These are phyloP conservation scores for Periparus ater DNA, from an alignment of 2,797 vertebrate species.

Conservation along the genomic window DNA sequence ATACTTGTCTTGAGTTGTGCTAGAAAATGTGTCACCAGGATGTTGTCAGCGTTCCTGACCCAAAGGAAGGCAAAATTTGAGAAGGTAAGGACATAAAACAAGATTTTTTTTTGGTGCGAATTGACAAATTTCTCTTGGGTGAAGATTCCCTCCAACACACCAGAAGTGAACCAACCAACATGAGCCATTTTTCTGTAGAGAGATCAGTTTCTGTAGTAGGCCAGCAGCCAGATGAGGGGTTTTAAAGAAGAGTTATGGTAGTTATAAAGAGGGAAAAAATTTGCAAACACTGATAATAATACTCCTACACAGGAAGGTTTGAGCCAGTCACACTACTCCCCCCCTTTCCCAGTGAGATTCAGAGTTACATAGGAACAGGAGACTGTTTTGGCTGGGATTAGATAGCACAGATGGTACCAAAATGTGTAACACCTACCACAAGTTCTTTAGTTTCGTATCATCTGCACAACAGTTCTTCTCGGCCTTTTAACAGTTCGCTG, in stretches of 20 bases:
- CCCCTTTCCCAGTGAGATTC: conserved; percentile 52
- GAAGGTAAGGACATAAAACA: neutral
- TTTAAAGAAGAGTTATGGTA: conserved; percentile 72
- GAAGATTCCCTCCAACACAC: conserved; percentile 14
- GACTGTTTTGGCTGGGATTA: conserved; percentile 56
- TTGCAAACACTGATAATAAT: conserved; percentile 72
- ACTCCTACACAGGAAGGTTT: conserved; percentile 66
- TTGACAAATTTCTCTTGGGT: neutral
- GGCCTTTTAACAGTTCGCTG: conserved; percentile 50
- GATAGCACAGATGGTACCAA: conserved; percentile 54
- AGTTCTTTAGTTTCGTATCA: conserved; percentile 57
- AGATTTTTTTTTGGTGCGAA: neutral
- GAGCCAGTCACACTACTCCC: conserved; percentile 64
- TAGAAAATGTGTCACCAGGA: conserved; percentile 30
- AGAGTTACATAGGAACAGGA: conserved; percentile 56
- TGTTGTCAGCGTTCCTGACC: neutral
- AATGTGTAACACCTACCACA: conserved; percentile 60
- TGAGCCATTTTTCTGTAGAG: conserved; percentile 10
- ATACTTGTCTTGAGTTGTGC: neutral
- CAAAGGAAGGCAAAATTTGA: neutral
- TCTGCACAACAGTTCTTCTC: conserved; percentile 44
- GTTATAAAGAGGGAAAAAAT: conserved; percentile 67
- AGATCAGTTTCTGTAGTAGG: conserved; percentile 56
- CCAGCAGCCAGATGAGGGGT: conserved; percentile 73
- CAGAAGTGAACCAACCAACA: conserved; percentile 21